Evolutionary conservation across 2,797 vertebrate genomes (phyloP).

Genomic region (Mormyrops attenuatus): DNA sequence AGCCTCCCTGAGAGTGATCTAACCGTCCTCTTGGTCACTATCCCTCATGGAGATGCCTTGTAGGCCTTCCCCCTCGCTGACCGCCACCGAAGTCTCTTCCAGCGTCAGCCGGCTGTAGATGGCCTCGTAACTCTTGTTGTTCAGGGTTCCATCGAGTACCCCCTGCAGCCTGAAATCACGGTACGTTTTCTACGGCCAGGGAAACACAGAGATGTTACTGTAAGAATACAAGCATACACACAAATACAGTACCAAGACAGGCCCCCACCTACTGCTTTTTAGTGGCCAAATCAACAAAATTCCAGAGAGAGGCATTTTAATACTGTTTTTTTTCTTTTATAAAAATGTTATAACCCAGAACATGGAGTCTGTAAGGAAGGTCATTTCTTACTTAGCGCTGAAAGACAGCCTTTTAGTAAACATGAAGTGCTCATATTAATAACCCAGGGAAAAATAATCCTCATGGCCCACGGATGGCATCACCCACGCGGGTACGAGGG

Average conservation of each 20-base stretch:
- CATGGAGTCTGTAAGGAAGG: background rate
- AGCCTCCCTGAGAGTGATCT: conserved; percentile 31
- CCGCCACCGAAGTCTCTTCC: conserved; percentile 81
- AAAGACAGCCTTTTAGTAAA: background rate
- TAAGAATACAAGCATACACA: background rate
- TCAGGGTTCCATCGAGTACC: conserved; percentile 78
- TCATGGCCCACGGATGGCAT: background rate
- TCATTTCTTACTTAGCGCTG: background rate
- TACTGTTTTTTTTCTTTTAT: background rate
- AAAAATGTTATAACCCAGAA: background rate
- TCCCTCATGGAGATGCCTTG: conserved; percentile 93
- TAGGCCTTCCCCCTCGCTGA: conserved; percentile 74
- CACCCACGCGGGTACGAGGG: background rate
- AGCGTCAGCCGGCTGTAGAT: conserved; percentile 80
- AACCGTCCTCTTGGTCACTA: conserved; percentile 89
- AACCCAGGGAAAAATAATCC: background rate
- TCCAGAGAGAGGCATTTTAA: background rate
- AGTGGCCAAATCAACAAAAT: background rate
- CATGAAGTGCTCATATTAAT: background rate
- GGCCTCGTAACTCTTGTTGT: conserved; percentile 86
- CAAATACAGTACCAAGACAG: background rate
- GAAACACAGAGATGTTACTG: background rate
- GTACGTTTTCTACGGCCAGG: conserved; percentile 77
- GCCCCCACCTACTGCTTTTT: background rate
- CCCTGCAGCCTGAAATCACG: conserved; percentile 91